Evolutionary conservation across 92 coral and sea anemone genomes (phyloP), one percentile per base, ranked within the genome.

Genomic region (Porites divaricata): DNA sequence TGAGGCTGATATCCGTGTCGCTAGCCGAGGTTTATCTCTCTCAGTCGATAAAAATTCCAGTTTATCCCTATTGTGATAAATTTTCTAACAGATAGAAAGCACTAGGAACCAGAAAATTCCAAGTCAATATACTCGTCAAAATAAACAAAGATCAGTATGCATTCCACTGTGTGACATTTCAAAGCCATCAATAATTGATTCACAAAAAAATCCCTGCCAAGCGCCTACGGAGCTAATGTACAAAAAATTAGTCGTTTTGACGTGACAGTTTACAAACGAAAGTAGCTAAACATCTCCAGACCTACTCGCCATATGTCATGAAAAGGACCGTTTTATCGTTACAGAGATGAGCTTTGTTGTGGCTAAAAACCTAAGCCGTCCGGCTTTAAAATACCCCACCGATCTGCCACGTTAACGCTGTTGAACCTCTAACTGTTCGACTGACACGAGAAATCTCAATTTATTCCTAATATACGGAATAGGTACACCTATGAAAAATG

Each of bases 121-220:
- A 68, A 58, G 28, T 16, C 4, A 28, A 80, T 54, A 51, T 21
- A 73, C 45, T 45, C 22, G 17, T 26, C 26, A 23, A 49, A 73
- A 52, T 54, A 73, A 72, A 73, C 77, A 73, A 50, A 13, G 15
- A 53, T 28, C 52, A 8, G 10, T 25, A 70, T 6, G 26, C 72
- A 78, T 80, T 70, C 51, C 85, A 80, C 56, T 64, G 63, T 53
- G 63, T 68, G 85, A 56, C 76, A 80, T 80, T 25, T 53, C 63
- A 63, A 62, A 80, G 74, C 45, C 45, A 45, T 80, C 84, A 67
- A 67, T 67, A 79, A 51, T 67, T 52, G 74, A 53, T 67, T 67
- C 41, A 80, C 76, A 70, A 80, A 68, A 70, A 57, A 80, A 80
- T 70, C 76, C 67, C 58, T 67, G 74, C 76, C 68, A 54, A 70